Evolutionary conservation across 2,888 invertebrate species (phyloP).

Genomic region (Brenthis hecate): DNA sequence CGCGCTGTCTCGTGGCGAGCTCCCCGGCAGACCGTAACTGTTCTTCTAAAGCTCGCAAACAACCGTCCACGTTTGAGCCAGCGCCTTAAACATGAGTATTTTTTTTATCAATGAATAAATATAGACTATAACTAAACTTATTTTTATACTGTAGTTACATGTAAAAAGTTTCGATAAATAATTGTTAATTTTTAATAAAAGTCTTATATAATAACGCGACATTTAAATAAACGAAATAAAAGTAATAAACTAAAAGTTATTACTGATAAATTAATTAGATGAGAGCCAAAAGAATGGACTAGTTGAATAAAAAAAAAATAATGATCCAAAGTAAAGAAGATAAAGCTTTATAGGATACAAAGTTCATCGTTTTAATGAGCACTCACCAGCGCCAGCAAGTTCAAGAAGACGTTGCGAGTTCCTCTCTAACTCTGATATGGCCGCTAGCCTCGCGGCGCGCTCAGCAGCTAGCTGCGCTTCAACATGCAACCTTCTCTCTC

Average conservation of each 20-base stretch:
- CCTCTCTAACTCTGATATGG: constrained; percentile 87
- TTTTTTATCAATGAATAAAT: not conserved
- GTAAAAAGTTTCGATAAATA: not conserved
- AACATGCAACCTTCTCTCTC: constrained; percentile 79
- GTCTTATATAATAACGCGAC: too few relatives aligned
- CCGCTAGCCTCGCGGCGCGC: constrained; percentile 87
- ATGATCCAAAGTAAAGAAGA: not conserved
- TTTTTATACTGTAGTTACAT: not conserved
- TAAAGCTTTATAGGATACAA: not conserved
- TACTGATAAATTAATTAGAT: too few relatives aligned
- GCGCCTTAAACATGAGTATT: constrained; percentile 53
- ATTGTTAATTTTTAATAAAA: too few relatives aligned
- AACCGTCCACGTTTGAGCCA: constrained; percentile 85
- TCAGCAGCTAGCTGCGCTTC: constrained; percentile 86
- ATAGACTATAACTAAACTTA: not conserved
- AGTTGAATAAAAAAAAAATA: too few relatives aligned
- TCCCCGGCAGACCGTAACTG: constrained; percentile 89
- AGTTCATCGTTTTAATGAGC: not conserved
- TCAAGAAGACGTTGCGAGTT: constrained; percentile 88
- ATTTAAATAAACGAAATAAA: too few relatives aligned
- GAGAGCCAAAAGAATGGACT: too few relatives aligned
- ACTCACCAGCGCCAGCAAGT: constrained; percentile 76
- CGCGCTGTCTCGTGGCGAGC: constrained; percentile 88
- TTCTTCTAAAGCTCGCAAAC: constrained; percentile 88
- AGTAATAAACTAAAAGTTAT: too few relatives aligned